These are phyloP conservation scores for Notarius quadriscutis DNA, from an alignment of 2,113 vertebrate genomes.

Conservation along the genomic window DNA sequence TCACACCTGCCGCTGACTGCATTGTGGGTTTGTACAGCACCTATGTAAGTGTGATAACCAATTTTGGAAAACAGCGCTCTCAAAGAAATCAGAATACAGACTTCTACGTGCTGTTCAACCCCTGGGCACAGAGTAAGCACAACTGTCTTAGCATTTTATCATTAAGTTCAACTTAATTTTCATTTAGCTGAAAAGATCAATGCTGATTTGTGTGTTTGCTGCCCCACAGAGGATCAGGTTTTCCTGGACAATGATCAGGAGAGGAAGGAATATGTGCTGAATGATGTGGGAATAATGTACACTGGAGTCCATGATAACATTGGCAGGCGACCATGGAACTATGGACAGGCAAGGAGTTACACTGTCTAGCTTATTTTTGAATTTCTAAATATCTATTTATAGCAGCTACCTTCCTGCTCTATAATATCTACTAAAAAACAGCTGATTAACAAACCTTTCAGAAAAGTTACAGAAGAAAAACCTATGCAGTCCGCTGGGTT, in stretches of 20 bases:
- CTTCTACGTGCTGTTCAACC: conserved; percentile 89
- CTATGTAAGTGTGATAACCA: conserved; percentile 73
- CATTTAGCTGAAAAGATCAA: background rate
- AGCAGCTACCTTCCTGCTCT: background rate
- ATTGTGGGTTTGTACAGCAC: conserved; percentile 84
- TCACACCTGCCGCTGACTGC: conserved; percentile 77
- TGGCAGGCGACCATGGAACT: conserved; percentile 79
- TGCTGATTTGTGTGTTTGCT: background rate
- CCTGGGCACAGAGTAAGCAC: conserved; percentile 81
- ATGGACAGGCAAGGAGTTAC: conserved; percentile 80
- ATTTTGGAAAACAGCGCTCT: conserved; percentile 71
- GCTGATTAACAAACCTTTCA: background rate
- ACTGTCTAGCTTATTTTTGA: background rate
- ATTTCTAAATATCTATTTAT: background rate
- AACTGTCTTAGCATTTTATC: background rate
- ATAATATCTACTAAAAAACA: background rate
- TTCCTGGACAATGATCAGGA: conserved; percentile 73
- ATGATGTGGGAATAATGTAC: conserved; percentile 81
- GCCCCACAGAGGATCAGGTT: conserved; percentile 78
- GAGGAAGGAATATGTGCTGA: conserved; percentile 84
- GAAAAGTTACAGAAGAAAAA: background rate
- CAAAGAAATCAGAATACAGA: conserved; percentile 66
- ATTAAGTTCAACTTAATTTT: background rate
- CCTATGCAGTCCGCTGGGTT: background rate
- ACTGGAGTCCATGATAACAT: conserved; percentile 66